These are phyloP conservation scores for Megaceryle torquata DNA, from an alignment of 2,113 vertebrate species.

Conservation along the genomic window DNA sequence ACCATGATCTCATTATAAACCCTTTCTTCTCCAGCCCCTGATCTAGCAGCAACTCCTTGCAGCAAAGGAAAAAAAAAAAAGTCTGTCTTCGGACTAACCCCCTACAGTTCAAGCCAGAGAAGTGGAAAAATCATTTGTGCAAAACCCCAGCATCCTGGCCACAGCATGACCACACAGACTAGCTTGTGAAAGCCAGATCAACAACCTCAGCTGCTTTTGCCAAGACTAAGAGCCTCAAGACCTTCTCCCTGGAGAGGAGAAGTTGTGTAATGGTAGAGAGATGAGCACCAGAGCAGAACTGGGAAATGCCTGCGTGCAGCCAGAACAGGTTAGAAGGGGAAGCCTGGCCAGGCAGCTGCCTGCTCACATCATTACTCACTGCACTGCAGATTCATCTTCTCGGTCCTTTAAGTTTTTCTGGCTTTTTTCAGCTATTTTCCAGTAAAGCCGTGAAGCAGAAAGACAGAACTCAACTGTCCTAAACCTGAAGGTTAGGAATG, in stretches of 20 bases:
- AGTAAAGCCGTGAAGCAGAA: background rate
- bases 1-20: background rate
- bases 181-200: background rate
- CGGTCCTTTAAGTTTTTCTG: background rate
- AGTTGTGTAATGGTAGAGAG: background rate
- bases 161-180: background rate
- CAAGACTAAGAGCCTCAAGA: background rate
- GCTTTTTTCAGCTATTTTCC: background rate
- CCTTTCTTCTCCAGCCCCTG: background rate
- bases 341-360: constrained; percentile 36
- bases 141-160: background rate
- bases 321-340: constrained; percentile 8
- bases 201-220: background rate
- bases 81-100: background rate
- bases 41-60: background rate
- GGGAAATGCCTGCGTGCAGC: background rate
- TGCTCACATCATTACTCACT: constrained; percentile 27
- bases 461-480: background rate
- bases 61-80: background rate
- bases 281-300: background rate
- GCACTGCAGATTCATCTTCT: background rate
- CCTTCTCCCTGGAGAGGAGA: background rate
- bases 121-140: constrained; percentile 36
- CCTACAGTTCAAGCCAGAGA: background rate
- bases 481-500: background rate